Base-by-base conservation (phyloP, 2,797 vertebrate species). In the Tinamus major region DNA sequence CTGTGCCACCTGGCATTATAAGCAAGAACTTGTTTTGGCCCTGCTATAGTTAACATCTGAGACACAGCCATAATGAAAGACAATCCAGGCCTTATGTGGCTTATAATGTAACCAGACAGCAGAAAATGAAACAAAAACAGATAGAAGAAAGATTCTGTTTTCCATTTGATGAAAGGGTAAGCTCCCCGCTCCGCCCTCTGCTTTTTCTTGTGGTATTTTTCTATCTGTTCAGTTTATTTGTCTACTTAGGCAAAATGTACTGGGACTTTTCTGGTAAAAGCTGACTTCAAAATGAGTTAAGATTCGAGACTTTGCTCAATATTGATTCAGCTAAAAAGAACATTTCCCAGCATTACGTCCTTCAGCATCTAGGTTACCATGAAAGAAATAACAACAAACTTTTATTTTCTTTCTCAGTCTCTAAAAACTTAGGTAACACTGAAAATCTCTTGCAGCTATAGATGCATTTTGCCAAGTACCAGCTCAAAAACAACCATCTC, bases 41-140 rank as follows among this genome's bases (percentile, higher is more conserved):
- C 18, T 42, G 12, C 49, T 35, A 20, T 10, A 67, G 9, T 6
- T 51, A 20, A 31, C 24, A 63, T 1, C 0, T 9, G 10, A 81
- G 20, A 6, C 35, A 62, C 6, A 83, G 33, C 7, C 5, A 2
- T 31, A 55, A 13, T 8, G 13, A 76, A 68, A 76, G 15, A 7
- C 13, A 67, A 31, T 31, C 8, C 39, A 69, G 68, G 20, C 8
- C 31, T 90, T 41, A 19, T 5, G 29, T 35, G 31, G 23, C 8
- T 81, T 88, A 15, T 9, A 65, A 23, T 10, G 69, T 2, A 31
- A 61, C 5, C 15, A 84, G 59, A 56, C 13, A 91, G 14, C 12
- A 69, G 24, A 77, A 90, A 92, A 78, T 29, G 9, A 78, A 80
- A 69, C 6, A 55, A 85, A 83, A 56, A 26, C 9, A 69, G 46